These are phyloP conservation scores for Mizuhopecten yessoensis DNA, from an alignment of 1,140 invertebrate genomes.

Conservation along the genomic window DNA sequence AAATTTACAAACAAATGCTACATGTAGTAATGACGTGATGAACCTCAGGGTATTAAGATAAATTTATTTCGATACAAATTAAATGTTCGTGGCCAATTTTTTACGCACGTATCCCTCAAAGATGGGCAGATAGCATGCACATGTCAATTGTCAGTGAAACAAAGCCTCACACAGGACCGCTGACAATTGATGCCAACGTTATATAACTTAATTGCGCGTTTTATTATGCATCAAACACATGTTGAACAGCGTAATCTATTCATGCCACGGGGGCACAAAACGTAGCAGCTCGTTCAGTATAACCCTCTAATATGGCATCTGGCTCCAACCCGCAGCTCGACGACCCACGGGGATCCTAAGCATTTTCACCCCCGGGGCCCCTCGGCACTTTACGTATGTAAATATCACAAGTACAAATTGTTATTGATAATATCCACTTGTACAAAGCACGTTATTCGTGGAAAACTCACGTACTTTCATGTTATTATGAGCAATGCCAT, in stretches of 20 bases:
- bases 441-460: background rate
- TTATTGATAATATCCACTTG: background rate
- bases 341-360: background rate
- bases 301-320: background rate
- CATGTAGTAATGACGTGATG: too few relatives aligned
- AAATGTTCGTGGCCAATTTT: too few relatives aligned
- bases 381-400: background rate
- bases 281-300: background rate
- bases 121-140: background rate
- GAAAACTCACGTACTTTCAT: background rate
- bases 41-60: too few relatives aligned
- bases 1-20: too few relatives aligned
- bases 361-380: background rate
- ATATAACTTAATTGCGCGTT: background rate
- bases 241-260: background rate
- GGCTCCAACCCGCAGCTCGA: background rate
- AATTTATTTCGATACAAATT: too few relatives aligned
- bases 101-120: too few relatives aligned
- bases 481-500: slow-evolving; percentile 18
- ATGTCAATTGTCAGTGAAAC: background rate
- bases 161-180: background rate
- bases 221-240: slow-evolving; percentile 31
- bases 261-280: background rate
- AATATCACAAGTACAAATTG: slow-evolving; percentile 1
- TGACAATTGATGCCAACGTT: background rate